phyloP scores from a whole-genome alignment of 2,888 invertebrate genomes.

The Cephonodes hylas region DNA sequence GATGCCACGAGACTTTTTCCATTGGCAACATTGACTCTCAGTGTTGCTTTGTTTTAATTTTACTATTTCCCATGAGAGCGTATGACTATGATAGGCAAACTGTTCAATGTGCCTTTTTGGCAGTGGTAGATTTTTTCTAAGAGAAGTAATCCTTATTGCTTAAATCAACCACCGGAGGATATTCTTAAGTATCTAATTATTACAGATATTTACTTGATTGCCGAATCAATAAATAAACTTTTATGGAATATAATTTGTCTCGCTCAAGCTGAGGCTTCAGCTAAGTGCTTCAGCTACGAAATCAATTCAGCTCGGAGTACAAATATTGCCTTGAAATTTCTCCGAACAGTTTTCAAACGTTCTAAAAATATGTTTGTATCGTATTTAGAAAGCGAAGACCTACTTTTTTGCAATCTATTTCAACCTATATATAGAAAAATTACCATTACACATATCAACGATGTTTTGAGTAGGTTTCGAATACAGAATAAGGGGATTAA shows the following conservation, averaged over 20 bases:
- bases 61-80: neutral
- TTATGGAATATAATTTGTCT: too few species aligned
- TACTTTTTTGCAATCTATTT: neutral
- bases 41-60: neutral
- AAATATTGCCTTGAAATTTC: neutral
- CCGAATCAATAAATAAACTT: too few species aligned
- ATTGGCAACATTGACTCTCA: constrained; percentile 14
- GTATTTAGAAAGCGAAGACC: neutral
- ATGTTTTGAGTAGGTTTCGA: neutral
- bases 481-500: neutral
- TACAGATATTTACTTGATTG: too few species aligned
- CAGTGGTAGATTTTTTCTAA: neutral
- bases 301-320: neutral
- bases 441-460: neutral
- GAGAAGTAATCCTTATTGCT: neutral
- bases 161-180: too few species aligned
- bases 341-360: neutral
- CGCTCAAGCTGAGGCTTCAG: too few species aligned
- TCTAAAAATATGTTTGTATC: neutral
- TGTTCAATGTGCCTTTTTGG: neutral
- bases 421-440: neutral
- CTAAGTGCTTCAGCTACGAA: too few species aligned
- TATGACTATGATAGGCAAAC: neutral
- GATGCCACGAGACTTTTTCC: constrained; percentile 37
- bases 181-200: too few species aligned